These are phyloP conservation scores for Montipora efflorescens DNA, from an alignment of 64 coral and sea anemone species.

Conservation along the genomic window DNA sequence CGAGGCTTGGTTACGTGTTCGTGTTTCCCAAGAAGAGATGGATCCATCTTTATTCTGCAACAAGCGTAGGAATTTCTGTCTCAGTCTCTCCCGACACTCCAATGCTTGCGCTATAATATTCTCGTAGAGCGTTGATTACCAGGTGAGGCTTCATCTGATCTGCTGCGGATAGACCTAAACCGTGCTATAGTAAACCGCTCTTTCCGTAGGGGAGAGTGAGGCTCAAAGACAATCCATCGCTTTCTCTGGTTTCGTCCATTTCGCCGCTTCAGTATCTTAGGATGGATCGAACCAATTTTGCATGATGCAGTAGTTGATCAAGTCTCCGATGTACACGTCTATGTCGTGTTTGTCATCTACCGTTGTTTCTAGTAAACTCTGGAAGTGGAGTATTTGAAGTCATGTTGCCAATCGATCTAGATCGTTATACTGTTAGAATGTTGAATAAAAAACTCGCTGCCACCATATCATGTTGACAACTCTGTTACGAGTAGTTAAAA, in stretches of 20 bases:
- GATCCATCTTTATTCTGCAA: constrained; percentile 23
- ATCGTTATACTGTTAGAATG: no score
- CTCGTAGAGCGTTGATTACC: background rate
- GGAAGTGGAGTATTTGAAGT: constrained; percentile 7
- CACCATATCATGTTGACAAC: no score
- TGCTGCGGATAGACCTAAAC: background rate
- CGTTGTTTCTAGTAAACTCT: background rate
- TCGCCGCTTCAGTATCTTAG: background rate
- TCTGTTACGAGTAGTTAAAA: no score
- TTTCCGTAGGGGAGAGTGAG: background rate
- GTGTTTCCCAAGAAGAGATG: constrained; percentile 32
- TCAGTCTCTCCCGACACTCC: background rate
- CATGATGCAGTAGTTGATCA: background rate
- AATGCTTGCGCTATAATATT: background rate
- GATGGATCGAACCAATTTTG: background rate
- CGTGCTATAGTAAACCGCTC: background rate
- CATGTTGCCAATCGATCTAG: no score
- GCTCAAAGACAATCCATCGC: background rate
- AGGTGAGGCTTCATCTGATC: constrained; percentile 10
- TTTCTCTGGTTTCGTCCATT: background rate
- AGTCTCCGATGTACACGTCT: background rate
- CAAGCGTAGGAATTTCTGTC: background rate
- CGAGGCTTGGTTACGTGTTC: constrained; percentile 14
- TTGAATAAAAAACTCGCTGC: no score
- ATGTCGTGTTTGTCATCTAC: constrained; percentile 3